phyloP scores from a whole-genome alignment of 1,140 invertebrate genomes.

The Ips nitidus region DNA sequence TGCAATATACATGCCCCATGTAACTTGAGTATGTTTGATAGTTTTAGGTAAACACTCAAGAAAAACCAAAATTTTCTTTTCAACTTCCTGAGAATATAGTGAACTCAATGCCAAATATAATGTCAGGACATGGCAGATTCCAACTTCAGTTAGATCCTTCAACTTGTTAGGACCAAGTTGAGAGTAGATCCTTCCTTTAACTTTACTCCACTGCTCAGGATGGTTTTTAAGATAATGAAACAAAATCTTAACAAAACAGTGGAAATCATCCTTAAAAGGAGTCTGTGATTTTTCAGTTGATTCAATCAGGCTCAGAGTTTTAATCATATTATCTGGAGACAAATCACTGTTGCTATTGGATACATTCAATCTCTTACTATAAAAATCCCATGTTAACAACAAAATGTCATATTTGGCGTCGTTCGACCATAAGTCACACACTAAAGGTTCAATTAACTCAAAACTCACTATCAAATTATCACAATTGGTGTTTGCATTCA shows the following conservation, averaged over 20 bases:
- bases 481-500: slow-evolving; percentile 21
- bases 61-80: slow-evolving; percentile 42
- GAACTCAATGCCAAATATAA: slow-evolving; percentile 42
- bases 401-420: slow-evolving; percentile 42
- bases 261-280: slow-evolving; percentile 43
- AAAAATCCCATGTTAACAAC: slow-evolving; percentile 46
- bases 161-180: slow-evolving; percentile 47
- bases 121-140: slow-evolving; percentile 42
- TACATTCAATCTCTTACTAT: slow-evolving; percentile 45
- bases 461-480: slow-evolving; percentile 35
- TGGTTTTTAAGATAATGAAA: slow-evolving; percentile 41
- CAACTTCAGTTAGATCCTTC: slow-evolving; percentile 42
- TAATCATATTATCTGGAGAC: slow-evolving; percentile 13
- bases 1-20: slow-evolving; percentile 45
- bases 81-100: slow-evolving; percentile 44
- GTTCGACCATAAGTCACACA: slow-evolving; percentile 42
- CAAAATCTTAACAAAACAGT: slow-evolving; percentile 45
- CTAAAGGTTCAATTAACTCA: slow-evolving; percentile 40
- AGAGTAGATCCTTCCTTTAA: slow-evolving; percentile 49
- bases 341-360: slow-evolving; percentile 31
- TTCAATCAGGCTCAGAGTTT: slow-evolving; percentile 35
- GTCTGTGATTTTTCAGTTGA: slow-evolving; percentile 30
- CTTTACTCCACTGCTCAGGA: slow-evolving; percentile 47
- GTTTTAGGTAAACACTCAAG: slow-evolving; percentile 41
- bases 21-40: slow-evolving; percentile 32